Percentiles rank a stretch among this genome's conserved stretches.
Evolutionary conservation across 1,140 invertebrate genomes (phyloP).

Genomic region (Drosophila insularis): DNA sequence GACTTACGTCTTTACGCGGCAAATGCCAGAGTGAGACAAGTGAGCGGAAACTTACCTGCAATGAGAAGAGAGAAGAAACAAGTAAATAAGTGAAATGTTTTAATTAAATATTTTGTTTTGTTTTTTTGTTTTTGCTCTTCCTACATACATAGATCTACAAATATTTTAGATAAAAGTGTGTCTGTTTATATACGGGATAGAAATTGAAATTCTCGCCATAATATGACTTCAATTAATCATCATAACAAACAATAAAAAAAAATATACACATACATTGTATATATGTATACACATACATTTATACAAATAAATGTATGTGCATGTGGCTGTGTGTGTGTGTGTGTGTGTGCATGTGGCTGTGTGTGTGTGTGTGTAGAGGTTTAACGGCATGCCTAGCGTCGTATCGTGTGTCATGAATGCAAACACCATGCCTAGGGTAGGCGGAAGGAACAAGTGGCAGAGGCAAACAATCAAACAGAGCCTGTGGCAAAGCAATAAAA

Average conservation of each 20-base stretch:
- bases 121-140: background rate
- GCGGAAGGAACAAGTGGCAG: constrained; percentile 50
- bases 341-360: background rate
- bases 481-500: constrained; percentile 75
- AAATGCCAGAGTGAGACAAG: background rate
- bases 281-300: too few species aligned
- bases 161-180: background rate
- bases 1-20: constrained; percentile 55
- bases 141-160: background rate
- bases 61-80: constrained; percentile 18
- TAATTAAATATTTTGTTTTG: constrained; percentile 64
- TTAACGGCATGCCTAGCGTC: constrained; percentile 61
- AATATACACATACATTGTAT: constrained; percentile 29
- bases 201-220: constrained; percentile 70
- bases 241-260: constrained; percentile 66
- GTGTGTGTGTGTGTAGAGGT: background rate
- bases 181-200: constrained; percentile 7
- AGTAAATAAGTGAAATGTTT: constrained; percentile 50
- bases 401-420: constrained; percentile 74
- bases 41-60: constrained; percentile 67
- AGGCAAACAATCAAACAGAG: constrained; percentile 75
- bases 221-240: constrained; percentile 79
- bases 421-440: constrained; percentile 50
- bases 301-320: background rate
- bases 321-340: background rate